Evolutionary conservation across 2,797 vertebrate genomes (phyloP).

Genomic region (Chromobotia macracanthus): DNA sequence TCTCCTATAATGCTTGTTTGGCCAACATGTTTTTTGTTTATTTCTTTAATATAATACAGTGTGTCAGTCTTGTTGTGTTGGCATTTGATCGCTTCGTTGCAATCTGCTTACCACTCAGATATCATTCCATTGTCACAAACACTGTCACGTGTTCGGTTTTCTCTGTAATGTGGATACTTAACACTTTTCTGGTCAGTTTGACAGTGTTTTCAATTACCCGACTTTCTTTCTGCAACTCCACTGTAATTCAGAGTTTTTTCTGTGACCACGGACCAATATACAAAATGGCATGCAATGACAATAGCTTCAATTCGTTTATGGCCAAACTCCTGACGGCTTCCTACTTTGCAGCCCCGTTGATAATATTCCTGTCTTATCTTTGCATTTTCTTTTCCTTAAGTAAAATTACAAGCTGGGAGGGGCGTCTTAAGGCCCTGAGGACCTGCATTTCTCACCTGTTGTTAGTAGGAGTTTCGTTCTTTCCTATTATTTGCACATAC

Average conservation of each 20-base stretch:
- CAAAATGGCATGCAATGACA: constrained; percentile 57
- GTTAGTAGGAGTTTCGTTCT: constrained; percentile 51
- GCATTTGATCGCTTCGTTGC: constrained; percentile 58
- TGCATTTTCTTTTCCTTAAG: constrained; percentile 51
- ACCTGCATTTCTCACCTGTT: constrained; percentile 58
- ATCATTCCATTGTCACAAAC: constrained; percentile 53
- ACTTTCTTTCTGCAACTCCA: constrained; percentile 25
- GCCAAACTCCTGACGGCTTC: constrained; percentile 24
- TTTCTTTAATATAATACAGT: constrained; percentile 48
- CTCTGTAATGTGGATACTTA: neutral
- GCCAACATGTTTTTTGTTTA: constrained; percentile 59
- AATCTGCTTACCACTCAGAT: constrained; percentile 56
- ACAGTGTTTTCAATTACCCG: neutral
- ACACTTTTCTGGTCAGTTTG: neutral
- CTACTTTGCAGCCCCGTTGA: constrained; percentile 47
- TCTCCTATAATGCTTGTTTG: constrained; percentile 54
- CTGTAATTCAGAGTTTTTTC: constrained; percentile 1
- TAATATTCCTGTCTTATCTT: constrained; percentile 42
- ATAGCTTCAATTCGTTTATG: constrained; percentile 35
- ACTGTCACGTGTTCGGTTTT: constrained; percentile 13
- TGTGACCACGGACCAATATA: constrained; percentile 27
- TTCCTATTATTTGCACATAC: constrained; percentile 48
- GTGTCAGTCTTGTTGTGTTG: constrained; percentile 43
- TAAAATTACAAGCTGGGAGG: constrained; percentile 55
- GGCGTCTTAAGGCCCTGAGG: constrained; percentile 53